Percentiles rank a stretch among this genome's conserved stretches.
phyloP scores from a whole-genome alignment of 1,140 invertebrate genomes.

The Sarcophaga peregrina region DNA sequence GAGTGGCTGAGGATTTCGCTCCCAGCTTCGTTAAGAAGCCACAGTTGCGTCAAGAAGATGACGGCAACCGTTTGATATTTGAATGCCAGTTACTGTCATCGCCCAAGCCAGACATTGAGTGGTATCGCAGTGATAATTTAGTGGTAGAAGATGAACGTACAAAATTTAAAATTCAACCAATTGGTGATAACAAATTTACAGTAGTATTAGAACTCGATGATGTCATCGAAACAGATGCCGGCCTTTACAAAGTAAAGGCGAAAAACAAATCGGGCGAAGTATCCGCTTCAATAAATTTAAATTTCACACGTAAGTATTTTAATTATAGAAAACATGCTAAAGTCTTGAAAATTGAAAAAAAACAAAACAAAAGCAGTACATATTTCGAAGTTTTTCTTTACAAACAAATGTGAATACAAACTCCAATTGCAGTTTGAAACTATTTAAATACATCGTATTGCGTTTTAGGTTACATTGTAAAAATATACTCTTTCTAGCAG shows the following conservation, averaged over 20 bases:
- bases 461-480: too few relatives aligned
- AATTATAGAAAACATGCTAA: neutral
- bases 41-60: slow-evolving; percentile 93
- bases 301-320: slow-evolving; percentile 93
- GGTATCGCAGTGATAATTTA: slow-evolving; percentile 89
- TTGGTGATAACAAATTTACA: slow-evolving; percentile 87
- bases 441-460: too few relatives aligned
- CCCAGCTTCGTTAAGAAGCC: slow-evolving; percentile 98
- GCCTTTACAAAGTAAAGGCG: slow-evolving; percentile 97
- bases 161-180: slow-evolving; percentile 85
- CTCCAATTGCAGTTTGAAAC: too few relatives aligned
- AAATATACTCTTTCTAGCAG: too few relatives aligned
- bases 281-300: slow-evolving; percentile 97
- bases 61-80: slow-evolving; percentile 94
- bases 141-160: slow-evolving; percentile 85
- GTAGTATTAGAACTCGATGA: slow-evolving; percentile 94
- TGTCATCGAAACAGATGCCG: slow-evolving; percentile 95
- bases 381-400: neutral
- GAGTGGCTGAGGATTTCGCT: slow-evolving; percentile 86
- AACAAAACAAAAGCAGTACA: neutral
- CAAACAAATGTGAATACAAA: too few relatives aligned
- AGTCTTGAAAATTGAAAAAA: neutral
- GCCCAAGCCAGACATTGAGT: slow-evolving; percentile 90
- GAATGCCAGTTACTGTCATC: slow-evolving; percentile 90
- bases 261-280: slow-evolving; percentile 98